Evolutionary conservation across 1,140 invertebrate species (phyloP).

Genomic region (Achroia grisella): DNA sequence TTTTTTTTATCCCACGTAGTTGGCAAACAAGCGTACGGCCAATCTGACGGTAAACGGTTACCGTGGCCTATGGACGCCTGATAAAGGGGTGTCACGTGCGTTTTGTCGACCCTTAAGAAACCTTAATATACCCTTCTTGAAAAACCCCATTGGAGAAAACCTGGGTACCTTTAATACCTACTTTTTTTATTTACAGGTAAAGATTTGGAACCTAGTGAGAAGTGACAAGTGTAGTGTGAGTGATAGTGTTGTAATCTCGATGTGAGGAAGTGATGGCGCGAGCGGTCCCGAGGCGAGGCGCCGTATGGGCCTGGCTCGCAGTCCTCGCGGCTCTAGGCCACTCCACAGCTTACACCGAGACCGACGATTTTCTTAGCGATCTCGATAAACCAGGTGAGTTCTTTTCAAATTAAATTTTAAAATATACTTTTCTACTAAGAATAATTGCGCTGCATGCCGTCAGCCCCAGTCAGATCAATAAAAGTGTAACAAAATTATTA

Average conservation of each 20-base stretch:
- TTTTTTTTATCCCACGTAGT: no score
- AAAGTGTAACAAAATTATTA: no score
- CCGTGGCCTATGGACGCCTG: no score
- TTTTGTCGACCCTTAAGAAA: no score
- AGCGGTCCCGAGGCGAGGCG: conserved; percentile 6
- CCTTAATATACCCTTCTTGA: no score
- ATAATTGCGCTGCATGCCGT: no score
- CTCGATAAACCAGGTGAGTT: conserved; percentile 59
- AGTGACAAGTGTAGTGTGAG: conserved; percentile 9
- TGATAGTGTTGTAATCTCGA: conserved; percentile 24
- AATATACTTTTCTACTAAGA: not conserved
- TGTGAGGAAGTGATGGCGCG: conserved; percentile 6
- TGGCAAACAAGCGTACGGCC: no score
- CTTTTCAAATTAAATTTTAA: not conserved
- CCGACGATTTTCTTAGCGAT: conserved; percentile 60
- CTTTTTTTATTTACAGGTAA: conserved; percentile 17
- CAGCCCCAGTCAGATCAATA: no score
- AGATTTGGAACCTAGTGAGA: not conserved
- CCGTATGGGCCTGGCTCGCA: conserved; percentile 43
- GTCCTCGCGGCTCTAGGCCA: conserved; percentile 37
- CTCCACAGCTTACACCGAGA: conserved; percentile 53
- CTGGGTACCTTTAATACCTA: not conserved
- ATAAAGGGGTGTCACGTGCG: no score
- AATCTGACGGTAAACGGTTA: no score
- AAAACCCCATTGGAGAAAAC: no score